These are phyloP conservation scores for Pyrgus malvae DNA, from an alignment of 2,888 invertebrate species.

Conservation along the genomic window DNA sequence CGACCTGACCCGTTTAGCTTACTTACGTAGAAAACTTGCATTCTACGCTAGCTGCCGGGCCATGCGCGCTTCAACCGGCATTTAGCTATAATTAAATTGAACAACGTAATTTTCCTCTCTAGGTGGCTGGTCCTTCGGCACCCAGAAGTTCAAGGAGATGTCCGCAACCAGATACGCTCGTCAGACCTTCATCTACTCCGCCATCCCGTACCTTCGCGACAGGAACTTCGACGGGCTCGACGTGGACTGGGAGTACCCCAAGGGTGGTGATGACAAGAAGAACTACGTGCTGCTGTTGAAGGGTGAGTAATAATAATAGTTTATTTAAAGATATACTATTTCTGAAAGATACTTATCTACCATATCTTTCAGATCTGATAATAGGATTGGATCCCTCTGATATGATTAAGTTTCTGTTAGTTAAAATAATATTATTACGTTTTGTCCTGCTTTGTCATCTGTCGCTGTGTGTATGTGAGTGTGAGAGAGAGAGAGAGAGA, in stretches of 20 bases:
- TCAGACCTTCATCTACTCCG: constrained; percentile 96
- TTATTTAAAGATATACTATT: no score
- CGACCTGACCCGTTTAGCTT: no score
- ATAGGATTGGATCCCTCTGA: no score
- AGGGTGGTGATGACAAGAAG: constrained; percentile 95
- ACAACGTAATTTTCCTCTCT: constrained; percentile 26
- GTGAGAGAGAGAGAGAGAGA: no score
- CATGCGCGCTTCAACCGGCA: neutral
- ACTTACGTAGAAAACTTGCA: no score
- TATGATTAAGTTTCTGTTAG: no score
- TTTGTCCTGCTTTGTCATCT: no score
- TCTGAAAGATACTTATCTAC: no score
- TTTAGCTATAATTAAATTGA: neutral
- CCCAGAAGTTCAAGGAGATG: constrained; percentile 97
- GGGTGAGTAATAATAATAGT: constrained; percentile 83
- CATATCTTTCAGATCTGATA: no score
- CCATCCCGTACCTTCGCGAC: constrained; percentile 93
- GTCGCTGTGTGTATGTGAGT: no score
- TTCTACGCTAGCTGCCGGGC: no score
- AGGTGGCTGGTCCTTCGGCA: constrained; percentile 99
- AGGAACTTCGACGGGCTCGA: constrained; percentile 94
- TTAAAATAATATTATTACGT: no score
- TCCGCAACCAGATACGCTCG: constrained; percentile 91
- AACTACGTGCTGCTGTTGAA: constrained; percentile 94
- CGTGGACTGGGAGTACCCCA: constrained; percentile 96